Conservation (phyloP, 1,140 invertebrate genomes). For the Theocolax elegans region DNA sequence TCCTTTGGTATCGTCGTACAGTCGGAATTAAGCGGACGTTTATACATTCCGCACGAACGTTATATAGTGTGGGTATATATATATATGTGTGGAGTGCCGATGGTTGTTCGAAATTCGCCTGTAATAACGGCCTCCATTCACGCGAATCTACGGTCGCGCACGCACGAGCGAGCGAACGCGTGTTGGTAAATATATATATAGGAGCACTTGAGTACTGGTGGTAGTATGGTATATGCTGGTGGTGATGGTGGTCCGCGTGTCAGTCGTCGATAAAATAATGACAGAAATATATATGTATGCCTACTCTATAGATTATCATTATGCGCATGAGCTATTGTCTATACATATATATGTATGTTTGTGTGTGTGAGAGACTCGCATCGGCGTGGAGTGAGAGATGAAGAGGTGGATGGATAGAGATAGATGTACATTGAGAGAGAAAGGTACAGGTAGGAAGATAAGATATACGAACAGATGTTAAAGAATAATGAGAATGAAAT, state of each 20-base stretch:
- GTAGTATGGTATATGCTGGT: too few species aligned
- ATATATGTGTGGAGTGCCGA: background rate
- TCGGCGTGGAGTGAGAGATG: background rate
- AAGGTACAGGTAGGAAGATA: too few species aligned
- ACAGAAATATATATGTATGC: constrained; percentile 17
- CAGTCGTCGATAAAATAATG: constrained; percentile 33
- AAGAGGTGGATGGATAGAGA: background rate
- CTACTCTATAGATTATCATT: background rate
- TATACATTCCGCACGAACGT: too few species aligned
- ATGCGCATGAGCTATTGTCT: constrained; percentile 11
- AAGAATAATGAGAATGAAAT: too few species aligned
- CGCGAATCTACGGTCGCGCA: constrained; percentile 27
- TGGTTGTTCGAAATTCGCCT: background rate
- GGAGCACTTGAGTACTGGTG: too few species aligned
- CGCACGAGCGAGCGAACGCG: background rate
- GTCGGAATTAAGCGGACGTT: too few species aligned
- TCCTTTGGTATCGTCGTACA: too few species aligned
- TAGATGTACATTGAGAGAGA: constrained; percentile 43
- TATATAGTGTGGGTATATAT: too few species aligned
- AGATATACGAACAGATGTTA: too few species aligned
- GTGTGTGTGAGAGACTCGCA: constrained; percentile 1
- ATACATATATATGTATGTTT: background rate
- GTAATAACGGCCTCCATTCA: constrained; percentile 24
- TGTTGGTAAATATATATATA: too few species aligned
- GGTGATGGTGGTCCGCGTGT: constrained; percentile 25